phyloP scores from a whole-genome alignment of 2,888 invertebrate genomes.

The Cybosia mesomella region DNA sequence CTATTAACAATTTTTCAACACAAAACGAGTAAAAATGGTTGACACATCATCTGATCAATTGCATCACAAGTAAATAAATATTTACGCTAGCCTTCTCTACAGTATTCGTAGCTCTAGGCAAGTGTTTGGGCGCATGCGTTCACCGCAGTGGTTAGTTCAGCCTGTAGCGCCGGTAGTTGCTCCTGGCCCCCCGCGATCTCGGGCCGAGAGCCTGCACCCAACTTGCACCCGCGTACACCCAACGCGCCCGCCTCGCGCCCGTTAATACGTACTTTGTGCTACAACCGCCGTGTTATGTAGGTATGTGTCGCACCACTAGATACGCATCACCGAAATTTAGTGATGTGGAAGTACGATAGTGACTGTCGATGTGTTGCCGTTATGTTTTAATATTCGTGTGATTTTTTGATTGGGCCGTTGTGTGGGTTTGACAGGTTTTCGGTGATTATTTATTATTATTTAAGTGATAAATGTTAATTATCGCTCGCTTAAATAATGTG shows the following conservation, averaged over 20 bases:
- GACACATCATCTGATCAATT: background rate
- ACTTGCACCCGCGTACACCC: slow-evolving; percentile 34
- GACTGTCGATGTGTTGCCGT: slow-evolving; percentile 2
- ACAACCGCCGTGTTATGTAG: slow-evolving; percentile 12
- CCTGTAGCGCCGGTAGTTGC: slow-evolving; percentile 48
- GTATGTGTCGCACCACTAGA: slow-evolving; percentile 42
- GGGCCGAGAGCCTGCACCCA: slow-evolving; percentile 34
- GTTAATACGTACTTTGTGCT: slow-evolving; percentile 5
- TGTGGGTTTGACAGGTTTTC: background rate
- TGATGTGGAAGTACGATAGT: slow-evolving; percentile 13
- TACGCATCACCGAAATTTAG: slow-evolving; percentile 7
- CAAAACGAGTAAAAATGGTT: too few species aligned
- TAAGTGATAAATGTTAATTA: background rate
- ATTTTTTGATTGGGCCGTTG: background rate
- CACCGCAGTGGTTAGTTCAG: slow-evolving; percentile 62
- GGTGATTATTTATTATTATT: background rate
- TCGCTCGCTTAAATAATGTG: too few species aligned
- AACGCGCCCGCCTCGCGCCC: slow-evolving; percentile 10
- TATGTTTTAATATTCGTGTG: background rate
- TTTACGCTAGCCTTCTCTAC: background rate
- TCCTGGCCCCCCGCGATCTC: slow-evolving; percentile 44
- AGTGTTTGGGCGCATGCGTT: slow-evolving; percentile 63
- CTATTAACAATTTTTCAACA: too few species aligned
- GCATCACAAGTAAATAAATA: background rate
- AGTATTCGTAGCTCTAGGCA: slow-evolving; percentile 22